These are phyloP conservation scores for Pteronura brasiliensis DNA, from an alignment of 2,113 vertebrate genomes.

Conservation along the genomic window DNA sequence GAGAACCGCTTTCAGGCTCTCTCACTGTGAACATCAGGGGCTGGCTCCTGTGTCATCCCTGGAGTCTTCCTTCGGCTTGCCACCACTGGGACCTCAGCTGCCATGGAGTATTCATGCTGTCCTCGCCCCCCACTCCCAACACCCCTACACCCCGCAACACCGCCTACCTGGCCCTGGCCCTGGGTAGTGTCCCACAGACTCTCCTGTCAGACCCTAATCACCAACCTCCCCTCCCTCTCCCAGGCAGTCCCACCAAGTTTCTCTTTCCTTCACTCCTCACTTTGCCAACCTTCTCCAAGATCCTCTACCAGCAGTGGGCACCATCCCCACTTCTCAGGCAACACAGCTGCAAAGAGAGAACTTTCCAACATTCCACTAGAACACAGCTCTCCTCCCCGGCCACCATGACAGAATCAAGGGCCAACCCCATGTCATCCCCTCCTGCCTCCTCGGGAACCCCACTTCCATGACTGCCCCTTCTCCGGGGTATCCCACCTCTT, in stretches of 20 bases:
- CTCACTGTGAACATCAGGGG: background rate
- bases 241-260: background rate
- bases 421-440: too few species aligned
- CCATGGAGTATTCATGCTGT: rapidly evolving
- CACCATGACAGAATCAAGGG: background rate
- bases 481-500: background rate
- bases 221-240: background rate
- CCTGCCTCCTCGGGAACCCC: background rate
- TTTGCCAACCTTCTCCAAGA: background rate
- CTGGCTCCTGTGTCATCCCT: background rate
- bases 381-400: background rate
- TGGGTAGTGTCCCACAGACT: rapidly evolving
- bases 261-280: background rate
- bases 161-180: too few species aligned
- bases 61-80: background rate
- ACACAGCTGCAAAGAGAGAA: background rate
- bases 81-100: background rate
- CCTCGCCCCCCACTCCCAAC: background rate
- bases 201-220: background rate
- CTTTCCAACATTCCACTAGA: rapidly evolving
- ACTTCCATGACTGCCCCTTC: background rate
- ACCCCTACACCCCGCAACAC: background rate
- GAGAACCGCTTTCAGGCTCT: background rate
- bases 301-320: too few species aligned
- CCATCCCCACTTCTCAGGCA: background rate